phyloP scores from a whole-genome alignment of 2,888 invertebrate species.

The Platypus cylindrus region DNA sequence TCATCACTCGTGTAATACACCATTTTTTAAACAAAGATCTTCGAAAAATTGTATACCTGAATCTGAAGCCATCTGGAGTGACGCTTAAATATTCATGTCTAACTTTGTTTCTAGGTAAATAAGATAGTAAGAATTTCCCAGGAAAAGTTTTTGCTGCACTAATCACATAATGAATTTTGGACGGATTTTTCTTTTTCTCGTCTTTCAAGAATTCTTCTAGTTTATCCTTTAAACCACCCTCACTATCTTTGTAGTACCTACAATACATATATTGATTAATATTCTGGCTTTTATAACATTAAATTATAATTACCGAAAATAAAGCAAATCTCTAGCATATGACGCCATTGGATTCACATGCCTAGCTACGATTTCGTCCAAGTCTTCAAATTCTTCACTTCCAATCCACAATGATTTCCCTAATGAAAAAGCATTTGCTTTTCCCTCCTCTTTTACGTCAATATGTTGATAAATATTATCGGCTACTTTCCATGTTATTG shows the following conservation, averaged over 20 bases:
- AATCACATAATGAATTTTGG: conserved; percentile 80
- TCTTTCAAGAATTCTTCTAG: conserved; percentile 79
- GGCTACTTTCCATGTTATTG: conserved; percentile 97
- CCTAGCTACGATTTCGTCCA: conserved; percentile 97
- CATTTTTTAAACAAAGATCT: not conserved
- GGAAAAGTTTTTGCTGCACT: conserved; percentile 77
- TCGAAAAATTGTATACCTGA: too few species aligned
- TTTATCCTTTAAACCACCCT: conserved; percentile 70
- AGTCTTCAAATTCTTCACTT: conserved; percentile 90
- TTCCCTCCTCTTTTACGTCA: conserved; percentile 89
- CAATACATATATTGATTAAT: conserved; percentile 1
- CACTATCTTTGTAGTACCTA: conserved; percentile 63
- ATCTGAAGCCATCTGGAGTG: conserved; percentile 85
- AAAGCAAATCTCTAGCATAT: conserved; percentile 78
- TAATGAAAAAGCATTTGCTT: conserved; percentile 90
- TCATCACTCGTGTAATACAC: too few species aligned
- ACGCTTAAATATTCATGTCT: conserved; percentile 89
- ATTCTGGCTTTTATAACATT: not conserved
- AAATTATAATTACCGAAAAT: conserved; percentile 50
- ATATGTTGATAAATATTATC: conserved; percentile 93
- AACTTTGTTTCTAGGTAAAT: conserved; percentile 72
- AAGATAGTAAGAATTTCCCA: conserved; percentile 88
- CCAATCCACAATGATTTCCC: conserved; percentile 81
- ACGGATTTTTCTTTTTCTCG: conserved; percentile 77
- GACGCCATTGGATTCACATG: conserved; percentile 95